Evolutionary conservation across 2,888 invertebrate genomes (phyloP).

Genomic region (Gisinianus flammeolus): DNA sequence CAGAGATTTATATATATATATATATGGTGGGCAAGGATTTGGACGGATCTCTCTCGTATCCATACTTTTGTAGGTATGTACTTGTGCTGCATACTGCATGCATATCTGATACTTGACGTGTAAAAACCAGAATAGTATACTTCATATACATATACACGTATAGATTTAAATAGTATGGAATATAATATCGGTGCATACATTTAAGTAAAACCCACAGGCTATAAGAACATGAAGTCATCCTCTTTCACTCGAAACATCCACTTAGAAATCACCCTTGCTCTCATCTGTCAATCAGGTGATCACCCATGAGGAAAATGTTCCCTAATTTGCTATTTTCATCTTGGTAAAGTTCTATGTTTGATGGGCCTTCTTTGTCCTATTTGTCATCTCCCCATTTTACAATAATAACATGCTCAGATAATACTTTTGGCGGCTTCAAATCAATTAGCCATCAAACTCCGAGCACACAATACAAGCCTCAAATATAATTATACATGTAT

Average conservation of each 20-base stretch:
- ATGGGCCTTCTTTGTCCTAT: background rate
- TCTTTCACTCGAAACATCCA: conserved; percentile 16
- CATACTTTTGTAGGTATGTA: too few relatives aligned
- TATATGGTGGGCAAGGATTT: too few relatives aligned
- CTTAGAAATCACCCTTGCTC: conserved; percentile 24
- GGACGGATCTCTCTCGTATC: too few relatives aligned
- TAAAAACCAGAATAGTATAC: background rate
- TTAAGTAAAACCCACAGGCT: background rate
- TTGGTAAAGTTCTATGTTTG: background rate
- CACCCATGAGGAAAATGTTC: conserved; percentile 51
- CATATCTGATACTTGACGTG: too few relatives aligned
- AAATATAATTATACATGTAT: background rate
- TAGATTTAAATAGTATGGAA: background rate
- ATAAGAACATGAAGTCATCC: conserved; percentile 8
- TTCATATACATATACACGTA: background rate
- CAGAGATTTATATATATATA: too few relatives aligned
- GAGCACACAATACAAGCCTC: background rate
- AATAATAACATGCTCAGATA: background rate
- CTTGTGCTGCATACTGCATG: too few relatives aligned
- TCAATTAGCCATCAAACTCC: conserved; percentile 22
- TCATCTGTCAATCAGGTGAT: conserved; percentile 49
- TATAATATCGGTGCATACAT: background rate
- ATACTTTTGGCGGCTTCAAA: conserved; percentile 6
- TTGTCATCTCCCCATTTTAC: conserved; percentile 15
- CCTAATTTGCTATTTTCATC: conserved; percentile 41